Percentiles rank a stretch among this genome's conserved stretches.
These are phyloP conservation scores for Tetragnatha montana DNA, from an alignment of 2,888 invertebrate species.

Conservation along the genomic window DNA sequence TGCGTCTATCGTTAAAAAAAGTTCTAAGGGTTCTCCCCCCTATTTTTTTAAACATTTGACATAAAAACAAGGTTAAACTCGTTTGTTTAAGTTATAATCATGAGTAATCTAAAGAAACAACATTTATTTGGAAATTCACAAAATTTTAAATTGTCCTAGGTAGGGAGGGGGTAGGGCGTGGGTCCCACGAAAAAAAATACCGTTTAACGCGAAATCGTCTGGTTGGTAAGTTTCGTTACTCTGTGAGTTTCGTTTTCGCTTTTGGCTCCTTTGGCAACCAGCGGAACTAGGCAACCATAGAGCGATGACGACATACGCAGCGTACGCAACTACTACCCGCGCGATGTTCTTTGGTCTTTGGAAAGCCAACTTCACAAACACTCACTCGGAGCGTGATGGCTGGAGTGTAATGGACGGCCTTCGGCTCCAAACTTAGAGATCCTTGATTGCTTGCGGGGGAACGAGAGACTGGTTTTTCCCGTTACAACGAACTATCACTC, in stretches of 20 bases:
- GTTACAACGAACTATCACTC: constrained; percentile 27
- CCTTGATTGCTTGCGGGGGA: constrained; percentile 21
- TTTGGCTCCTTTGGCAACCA: constrained; percentile 21
- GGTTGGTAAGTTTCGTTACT: no score
- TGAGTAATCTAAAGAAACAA: no score
- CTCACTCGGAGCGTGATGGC: constrained; percentile 13
- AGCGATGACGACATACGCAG: constrained; percentile 3
- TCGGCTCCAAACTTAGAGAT: constrained; percentile 12
- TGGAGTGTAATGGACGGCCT: neutral
- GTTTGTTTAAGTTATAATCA: no score
- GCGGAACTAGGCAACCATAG: neutral
- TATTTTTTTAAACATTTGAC: no score
- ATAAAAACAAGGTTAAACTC: no score
- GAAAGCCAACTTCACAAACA: neutral
- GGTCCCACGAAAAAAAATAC: no score
- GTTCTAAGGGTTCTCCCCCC: no score
- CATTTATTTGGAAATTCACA: no score
- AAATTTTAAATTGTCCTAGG: no score
- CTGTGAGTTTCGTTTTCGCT: neutral
- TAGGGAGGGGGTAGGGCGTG: no score
- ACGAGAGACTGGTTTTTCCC: constrained; percentile 64
- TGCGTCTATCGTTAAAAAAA: no score
- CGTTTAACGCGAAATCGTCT: no score
- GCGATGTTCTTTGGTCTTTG: neutral
- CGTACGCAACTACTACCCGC: neutral